Evolutionary conservation across 92 coral and sea anemone genomes (phyloP), one percentile per base, ranked within the genome.

Genomic region (Palythoa grandis): DNA sequence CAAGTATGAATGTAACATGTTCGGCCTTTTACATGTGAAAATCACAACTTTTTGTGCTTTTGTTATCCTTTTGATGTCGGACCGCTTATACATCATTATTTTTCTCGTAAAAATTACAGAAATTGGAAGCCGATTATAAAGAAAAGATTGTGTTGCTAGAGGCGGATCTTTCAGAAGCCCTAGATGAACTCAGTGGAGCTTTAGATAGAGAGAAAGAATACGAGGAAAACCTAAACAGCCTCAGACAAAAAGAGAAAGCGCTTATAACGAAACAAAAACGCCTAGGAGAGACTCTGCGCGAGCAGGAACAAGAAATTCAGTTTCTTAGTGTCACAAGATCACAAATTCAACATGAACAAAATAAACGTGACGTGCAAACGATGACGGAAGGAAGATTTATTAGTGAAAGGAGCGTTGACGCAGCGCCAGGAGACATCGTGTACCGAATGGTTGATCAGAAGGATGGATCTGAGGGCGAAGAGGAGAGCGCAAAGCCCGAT

Each of bases 111-210:
- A 68, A 35, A 52, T 38, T 78, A 10, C 92, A 96, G 99, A 86
- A 93, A 70, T 82, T 96, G 23, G 93, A 92, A 52, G 93, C 93
- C 56, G 98, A 93, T 63, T 95, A 85, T 85, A 92, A 87, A 83
- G 95, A 93, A 63, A 92, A 96, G 74, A 76, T 95, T 48, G 73
- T 86, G 20, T 75, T 95, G 48, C 87, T 96, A 61, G 99, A 96
- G 83, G 77, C 95, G 24, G 99, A 96, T 74, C 91, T 96, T 56
- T 91, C 99, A 11, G 99, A 96, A 57, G 96, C 99, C 48, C 86
- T 96, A 17, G 98, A 96, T 54, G 99, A 96, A 86, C 89, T 96
- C 20, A 94, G 96, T 71, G 98, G 95, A 71, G 99, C 99, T 0
- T 82, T 96, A 71, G 99, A 96, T 73, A 92, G 98, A 20, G 98